Conservation (phyloP, 2,888 invertebrate genomes). For the Drosophila cognata region DNA sequence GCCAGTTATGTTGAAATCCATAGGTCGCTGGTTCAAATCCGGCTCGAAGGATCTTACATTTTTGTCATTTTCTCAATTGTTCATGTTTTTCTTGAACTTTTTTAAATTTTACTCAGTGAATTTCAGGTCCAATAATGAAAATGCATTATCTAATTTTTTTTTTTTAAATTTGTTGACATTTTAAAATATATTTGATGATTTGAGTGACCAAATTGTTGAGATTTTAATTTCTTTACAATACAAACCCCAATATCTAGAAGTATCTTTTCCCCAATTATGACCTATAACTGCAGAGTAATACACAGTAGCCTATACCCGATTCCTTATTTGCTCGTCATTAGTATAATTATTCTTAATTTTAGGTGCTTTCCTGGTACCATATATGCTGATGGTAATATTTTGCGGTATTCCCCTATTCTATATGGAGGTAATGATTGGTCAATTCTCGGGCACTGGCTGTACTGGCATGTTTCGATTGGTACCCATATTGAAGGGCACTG, state of each 20-base stretch:
- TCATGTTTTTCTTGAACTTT: neutral
- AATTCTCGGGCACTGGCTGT: constrained; percentile 93
- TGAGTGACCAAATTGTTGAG: no score
- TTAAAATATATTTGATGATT: neutral
- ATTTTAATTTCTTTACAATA: neutral
- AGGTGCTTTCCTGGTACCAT: constrained; percentile 93
- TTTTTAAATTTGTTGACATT: neutral
- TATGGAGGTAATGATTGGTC: constrained; percentile 94
- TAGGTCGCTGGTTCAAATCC: constrained; percentile 82
- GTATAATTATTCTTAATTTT: neutral
- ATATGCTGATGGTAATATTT: constrained; percentile 91
- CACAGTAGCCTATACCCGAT: neutral
- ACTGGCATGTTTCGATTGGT: constrained; percentile 92
- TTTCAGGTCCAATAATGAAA: neutral
- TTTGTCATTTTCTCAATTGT: constrained; percentile 16
- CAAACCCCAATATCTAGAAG: neutral
- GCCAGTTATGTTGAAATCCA: constrained; percentile 71
- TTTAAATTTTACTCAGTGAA: neutral
- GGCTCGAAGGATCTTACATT: constrained; percentile 73
- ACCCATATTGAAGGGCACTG: constrained; percentile 95
- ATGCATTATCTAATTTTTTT: neutral
- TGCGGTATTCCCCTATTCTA: constrained; percentile 95
- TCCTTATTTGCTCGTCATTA: neutral
- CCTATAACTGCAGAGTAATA: neutral
- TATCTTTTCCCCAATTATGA: neutral